Evolutionary conservation across 2,888 invertebrate species (phyloP).

Genomic region (Mythimna impura): DNA sequence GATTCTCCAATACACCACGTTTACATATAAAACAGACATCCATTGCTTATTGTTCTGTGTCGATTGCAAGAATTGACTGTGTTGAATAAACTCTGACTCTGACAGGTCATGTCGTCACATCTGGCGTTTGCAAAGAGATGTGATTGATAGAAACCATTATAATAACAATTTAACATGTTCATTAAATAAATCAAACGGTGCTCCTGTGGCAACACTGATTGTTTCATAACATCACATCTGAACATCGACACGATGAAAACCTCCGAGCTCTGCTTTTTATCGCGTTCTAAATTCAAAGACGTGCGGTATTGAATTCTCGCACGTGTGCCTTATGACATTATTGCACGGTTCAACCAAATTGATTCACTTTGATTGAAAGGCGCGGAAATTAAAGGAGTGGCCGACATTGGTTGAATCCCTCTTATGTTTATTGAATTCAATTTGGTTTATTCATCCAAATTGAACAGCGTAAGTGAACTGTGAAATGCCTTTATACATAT

Average conservation of each 20-base stretch:
- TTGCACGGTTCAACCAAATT: conserved; percentile 33
- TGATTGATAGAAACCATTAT: conserved; percentile 50
- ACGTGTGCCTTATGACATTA: background rate
- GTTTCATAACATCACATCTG: conserved; percentile 21
- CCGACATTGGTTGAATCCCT: background rate
- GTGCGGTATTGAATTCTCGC: conserved; percentile 5
- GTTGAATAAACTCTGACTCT: conserved; percentile 18
- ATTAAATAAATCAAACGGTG: conserved; percentile 38
- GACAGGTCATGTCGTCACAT: conserved; percentile 37
- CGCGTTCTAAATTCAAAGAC: conserved; percentile 16
- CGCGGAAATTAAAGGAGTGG: background rate
- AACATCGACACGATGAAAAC: conserved; percentile 27
- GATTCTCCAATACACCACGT: background rate
- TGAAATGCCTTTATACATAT: conserved; percentile 3
- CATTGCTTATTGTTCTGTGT: conserved; percentile 42
- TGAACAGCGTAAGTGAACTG: background rate
- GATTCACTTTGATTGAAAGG: conserved; percentile 10
- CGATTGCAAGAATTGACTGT: conserved; percentile 19
- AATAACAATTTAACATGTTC: conserved; percentile 40
- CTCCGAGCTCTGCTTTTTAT: conserved; percentile 24
- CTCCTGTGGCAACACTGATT: conserved; percentile 7
- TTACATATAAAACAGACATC: conserved; percentile 34
- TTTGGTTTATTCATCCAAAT: conserved; percentile 15
- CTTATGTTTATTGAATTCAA: background rate
- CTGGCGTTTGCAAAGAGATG: conserved; percentile 15